Conservation (phyloP, 2,113 vertebrate genomes). For the Thunnus maccoyii region DNA sequence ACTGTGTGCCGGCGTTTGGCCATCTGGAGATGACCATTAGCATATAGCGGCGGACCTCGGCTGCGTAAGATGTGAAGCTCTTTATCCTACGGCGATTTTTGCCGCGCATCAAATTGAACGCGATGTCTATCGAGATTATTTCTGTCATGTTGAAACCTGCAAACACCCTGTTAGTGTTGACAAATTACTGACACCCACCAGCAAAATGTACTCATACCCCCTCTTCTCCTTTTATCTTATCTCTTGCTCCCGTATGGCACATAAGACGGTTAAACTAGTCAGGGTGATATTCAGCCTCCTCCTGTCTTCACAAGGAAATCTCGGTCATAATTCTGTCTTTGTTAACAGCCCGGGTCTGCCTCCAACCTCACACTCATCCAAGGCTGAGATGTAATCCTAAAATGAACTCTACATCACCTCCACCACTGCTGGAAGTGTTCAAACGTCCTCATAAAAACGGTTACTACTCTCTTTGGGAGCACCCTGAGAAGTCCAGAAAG, state of each 20-base stretch:
- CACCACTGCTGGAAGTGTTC: neutral
- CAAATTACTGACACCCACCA: conserved; percentile 20
- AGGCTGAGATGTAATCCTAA: conserved; percentile 39
- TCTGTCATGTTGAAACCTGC: conserved; percentile 25
- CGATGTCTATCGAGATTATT: conserved; percentile 5
- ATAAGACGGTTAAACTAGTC: conserved; percentile 10
- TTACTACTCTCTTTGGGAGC: conserved; percentile 58
- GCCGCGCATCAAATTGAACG: neutral
- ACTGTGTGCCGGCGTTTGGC: conserved; percentile 69
- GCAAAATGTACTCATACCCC: neutral
- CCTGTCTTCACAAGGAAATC: conserved; percentile 43
- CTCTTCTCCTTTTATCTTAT: conserved; percentile 25
- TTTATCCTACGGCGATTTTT: conserved; percentile 4
- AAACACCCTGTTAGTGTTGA: conserved; percentile 18
- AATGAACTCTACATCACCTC: conserved; percentile 43
- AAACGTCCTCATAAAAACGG: conserved; percentile 3
- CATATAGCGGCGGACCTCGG: neutral
- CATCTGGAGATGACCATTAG: conserved; percentile 74
- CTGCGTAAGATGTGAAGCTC: conserved; percentile 20
- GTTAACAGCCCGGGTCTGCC: conserved; percentile 39
- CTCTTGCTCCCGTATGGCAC: conserved; percentile 5
- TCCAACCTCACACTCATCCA: conserved; percentile 20
- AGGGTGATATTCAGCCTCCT: conserved; percentile 37
- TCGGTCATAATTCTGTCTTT: conserved; percentile 56
- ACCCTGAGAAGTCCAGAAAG: conserved; percentile 29